phyloP scores from a whole-genome alignment of 2,888 invertebrate species.

The Campaea margaritaria region DNA sequence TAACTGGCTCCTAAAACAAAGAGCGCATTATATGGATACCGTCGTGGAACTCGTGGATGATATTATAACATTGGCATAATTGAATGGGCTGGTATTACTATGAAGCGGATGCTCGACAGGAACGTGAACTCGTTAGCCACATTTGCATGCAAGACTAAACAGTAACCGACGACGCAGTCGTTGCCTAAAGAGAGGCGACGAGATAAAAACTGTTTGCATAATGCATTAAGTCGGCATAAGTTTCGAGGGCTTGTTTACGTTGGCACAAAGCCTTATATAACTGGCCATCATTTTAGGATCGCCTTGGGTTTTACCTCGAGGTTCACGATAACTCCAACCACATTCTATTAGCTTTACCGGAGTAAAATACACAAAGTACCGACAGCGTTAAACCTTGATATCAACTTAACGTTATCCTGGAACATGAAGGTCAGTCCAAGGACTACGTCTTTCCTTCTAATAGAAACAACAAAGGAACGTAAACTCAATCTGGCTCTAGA shows the following conservation, averaged over 20 bases:
- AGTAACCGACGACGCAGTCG: conserved; percentile 52
- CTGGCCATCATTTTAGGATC: conserved; percentile 57
- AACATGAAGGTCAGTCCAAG: conserved; percentile 32
- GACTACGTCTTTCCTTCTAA: conserved; percentile 17
- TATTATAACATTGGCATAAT: conserved; percentile 20
- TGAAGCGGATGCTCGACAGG: conserved; percentile 31
- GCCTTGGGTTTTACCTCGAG: conserved; percentile 39
- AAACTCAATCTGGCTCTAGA: conserved; percentile 21
- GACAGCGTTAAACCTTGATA: conserved; percentile 1
- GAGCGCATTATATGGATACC: conserved; percentile 42
- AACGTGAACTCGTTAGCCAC: conserved; percentile 51
- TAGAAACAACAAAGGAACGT: conserved; percentile 25
- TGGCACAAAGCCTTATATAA: conserved; percentile 59
- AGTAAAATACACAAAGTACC: conserved; percentile 9
- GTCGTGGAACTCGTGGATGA: conserved; percentile 10
- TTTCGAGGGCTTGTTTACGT: conserved; percentile 56
- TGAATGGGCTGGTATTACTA: conserved; percentile 20
- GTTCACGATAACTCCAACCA: conserved; percentile 47
- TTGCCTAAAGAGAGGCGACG: conserved; percentile 52
- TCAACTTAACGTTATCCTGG: conserved; percentile 18
- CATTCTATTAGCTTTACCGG: conserved; percentile 8
- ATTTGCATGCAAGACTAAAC: conserved; percentile 63
- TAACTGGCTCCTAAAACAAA: conserved; percentile 19
- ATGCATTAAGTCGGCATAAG: conserved; percentile 54
- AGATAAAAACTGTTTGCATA: conserved; percentile 70